Percentiles rank a stretch among this genome's conserved stretches.
These are phyloP conservation scores for Drosophila maculinotata DNA, from an alignment of 2,888 invertebrate species.

Conservation along the genomic window DNA sequence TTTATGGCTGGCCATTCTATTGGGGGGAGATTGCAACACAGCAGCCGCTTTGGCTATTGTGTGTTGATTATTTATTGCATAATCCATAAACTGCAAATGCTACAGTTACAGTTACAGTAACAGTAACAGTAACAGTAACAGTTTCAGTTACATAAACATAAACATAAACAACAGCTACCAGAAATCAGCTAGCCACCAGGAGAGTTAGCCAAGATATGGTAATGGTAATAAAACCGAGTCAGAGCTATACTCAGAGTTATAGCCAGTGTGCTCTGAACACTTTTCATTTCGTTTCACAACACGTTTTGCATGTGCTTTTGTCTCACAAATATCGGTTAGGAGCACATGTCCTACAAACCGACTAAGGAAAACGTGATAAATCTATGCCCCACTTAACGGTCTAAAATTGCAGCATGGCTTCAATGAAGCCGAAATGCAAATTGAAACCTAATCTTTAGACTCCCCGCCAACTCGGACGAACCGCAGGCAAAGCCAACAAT, in stretches of 20 bases:
- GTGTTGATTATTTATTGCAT: conserved; percentile 79
- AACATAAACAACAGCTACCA: conserved; percentile 74
- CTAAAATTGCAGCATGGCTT: conserved; percentile 70
- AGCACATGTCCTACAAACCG: conserved; percentile 83
- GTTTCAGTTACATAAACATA: conserved; percentile 67
- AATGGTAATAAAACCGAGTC: conserved; percentile 72
- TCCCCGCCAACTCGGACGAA: conserved; percentile 27
- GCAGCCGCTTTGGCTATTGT: conserved; percentile 53
- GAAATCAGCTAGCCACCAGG: conserved; percentile 59
- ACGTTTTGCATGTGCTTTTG: conserved; percentile 46
- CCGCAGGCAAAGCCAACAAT: conserved; percentile 19
- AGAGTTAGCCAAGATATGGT: conserved; percentile 77
- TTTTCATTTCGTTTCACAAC: conserved; percentile 62
- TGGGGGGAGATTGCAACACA: conserved; percentile 47
- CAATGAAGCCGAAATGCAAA: conserved; percentile 79
- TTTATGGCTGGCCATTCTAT: conserved; percentile 49
- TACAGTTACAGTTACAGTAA: conserved; percentile 74
- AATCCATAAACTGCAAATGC: conserved; percentile 79
- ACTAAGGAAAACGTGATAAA: conserved; percentile 75
- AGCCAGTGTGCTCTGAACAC: conserved; percentile 39
- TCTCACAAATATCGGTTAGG: conserved; percentile 79
- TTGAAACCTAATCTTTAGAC: conserved; percentile 76
- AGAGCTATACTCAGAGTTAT: conserved; percentile 16
- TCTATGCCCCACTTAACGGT: conserved; percentile 66
- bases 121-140: conserved; percentile 74